Conservation (phyloP, 2,113 vertebrate species). For the Isurus oxyrinchus region DNA sequence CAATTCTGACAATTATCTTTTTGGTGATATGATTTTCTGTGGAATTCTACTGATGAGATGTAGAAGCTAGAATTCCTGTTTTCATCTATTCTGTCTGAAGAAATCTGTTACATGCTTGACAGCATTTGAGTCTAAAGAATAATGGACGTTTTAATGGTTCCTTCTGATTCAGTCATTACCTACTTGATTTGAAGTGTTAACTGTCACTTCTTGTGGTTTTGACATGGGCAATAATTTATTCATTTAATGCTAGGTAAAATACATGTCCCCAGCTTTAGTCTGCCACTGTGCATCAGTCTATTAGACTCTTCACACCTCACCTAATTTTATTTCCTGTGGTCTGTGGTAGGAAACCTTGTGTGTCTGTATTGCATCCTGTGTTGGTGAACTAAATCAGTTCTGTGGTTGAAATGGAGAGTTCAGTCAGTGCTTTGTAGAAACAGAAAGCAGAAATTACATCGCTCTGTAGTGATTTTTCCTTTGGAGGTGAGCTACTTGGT, state of each 20-base stretch:
- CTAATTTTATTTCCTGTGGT: conserved; percentile 10
- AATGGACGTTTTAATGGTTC: neutral
- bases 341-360: conserved; percentile 23
- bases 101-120: neutral
- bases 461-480: neutral
- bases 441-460: neutral
- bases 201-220: neutral
- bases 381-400: neutral
- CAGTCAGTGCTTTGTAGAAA: neutral
- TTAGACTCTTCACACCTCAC: neutral
- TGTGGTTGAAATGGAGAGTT: conserved; percentile 20
- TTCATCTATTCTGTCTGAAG: neutral
- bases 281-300: neutral
- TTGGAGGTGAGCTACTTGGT: neutral
- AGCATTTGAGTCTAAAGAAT: neutral
- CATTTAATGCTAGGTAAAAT: neutral
- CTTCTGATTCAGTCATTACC: neutral
- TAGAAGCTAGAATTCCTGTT: neutral
- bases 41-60: neutral
- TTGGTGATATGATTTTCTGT: neutral
- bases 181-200: neutral
- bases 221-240: neutral
- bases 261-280: neutral
- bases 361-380: conserved; percentile 33
- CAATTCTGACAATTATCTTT: neutral